Base-by-base conservation (phyloP, 2,888 invertebrate genomes). In the Nymphalis c-album region DNA sequence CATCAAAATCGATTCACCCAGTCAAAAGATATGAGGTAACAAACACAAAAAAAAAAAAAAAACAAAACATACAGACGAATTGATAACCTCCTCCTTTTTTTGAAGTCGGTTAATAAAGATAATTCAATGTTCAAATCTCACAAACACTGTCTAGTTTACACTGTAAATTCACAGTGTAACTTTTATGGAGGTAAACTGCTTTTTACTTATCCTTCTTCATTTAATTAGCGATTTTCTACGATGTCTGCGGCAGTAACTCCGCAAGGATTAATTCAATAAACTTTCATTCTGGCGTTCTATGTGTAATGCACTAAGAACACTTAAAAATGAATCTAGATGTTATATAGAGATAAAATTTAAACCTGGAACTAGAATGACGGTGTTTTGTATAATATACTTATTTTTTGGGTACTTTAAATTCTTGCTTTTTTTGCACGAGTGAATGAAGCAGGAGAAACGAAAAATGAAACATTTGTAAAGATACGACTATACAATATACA, bases 211-310 rank as follows among this genome's bases (percentile, higher is more conserved):
- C 78, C 77, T 80, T 78, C 80, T 79, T 79, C 80, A 83, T 84
- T 87, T 87, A 87, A 86, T 87, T 85, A 86, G 84, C 79, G 80
- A 83, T 85, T 82, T 81, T 79, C 80, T 79, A 74, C 78, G 77
- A 81, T 79, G 78, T 79, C 80, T 78, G 79, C 80, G 78, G 81
- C 78, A 78, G 78, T 76, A 75, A 76, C 75, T 77, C 73, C 73
- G 75, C 73, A 75, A 75, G 76, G 76, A 69, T 71, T 67, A 64
- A 69, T 71, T 69, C 69, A 69, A 67, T 67, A 60, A 69, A 69
- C 47, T 64, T 71, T 71, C 35, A 71, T 64, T 71, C 63, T 63
- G 46, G 55, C 50, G 60, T 63, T 67, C 67, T 63, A 67, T 66
- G 68, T 71, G 63, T 59, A 64, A 66, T 66, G 46, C 57, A 61